These are phyloP conservation scores for Polypterus bichir DNA, from an alignment of 2,113 vertebrate species.

Conservation along the genomic window DNA sequence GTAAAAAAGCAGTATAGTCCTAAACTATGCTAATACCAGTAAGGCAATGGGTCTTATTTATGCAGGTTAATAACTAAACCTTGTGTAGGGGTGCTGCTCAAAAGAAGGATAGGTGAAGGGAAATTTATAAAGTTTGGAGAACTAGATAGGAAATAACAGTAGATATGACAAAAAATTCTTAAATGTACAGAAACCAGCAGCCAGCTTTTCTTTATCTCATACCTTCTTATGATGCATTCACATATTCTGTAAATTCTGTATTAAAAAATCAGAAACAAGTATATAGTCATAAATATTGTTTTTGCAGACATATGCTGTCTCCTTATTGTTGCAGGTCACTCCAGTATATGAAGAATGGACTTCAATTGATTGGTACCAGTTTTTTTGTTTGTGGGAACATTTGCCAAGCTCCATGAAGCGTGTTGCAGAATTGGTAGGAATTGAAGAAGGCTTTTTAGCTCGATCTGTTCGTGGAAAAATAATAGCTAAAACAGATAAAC, in stretches of 20 bases:
- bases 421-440: slow-evolving; percentile 87
- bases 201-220: too few species aligned
- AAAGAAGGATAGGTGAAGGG: too few species aligned
- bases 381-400: slow-evolving; percentile 91
- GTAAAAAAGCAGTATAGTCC: too few species aligned
- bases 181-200: too few species aligned
- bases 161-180: too few species aligned
- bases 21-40: too few species aligned
- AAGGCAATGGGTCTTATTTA: too few species aligned
- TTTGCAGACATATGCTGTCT: not conserved
- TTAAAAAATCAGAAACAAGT: not conserved
- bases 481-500: slow-evolving; percentile 78
- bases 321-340: slow-evolving; percentile 59
- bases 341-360: slow-evolving; percentile 91
- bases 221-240: too few species aligned
- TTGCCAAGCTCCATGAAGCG: slow-evolving; percentile 82
- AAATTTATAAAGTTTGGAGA: too few species aligned
- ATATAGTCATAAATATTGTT: not conserved
- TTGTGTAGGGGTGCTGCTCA: too few species aligned
- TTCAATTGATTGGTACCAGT: slow-evolving; percentile 90
- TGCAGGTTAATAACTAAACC: too few species aligned
- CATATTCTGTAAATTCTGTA: not conserved
- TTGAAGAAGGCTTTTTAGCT: slow-evolving; percentile 87
- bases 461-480: slow-evolving; percentile 79
- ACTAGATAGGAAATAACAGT: too few species aligned